Conservation (phyloP, 2,797 vertebrate genomes). For the Paramormyrops hopkinsi region DNA sequence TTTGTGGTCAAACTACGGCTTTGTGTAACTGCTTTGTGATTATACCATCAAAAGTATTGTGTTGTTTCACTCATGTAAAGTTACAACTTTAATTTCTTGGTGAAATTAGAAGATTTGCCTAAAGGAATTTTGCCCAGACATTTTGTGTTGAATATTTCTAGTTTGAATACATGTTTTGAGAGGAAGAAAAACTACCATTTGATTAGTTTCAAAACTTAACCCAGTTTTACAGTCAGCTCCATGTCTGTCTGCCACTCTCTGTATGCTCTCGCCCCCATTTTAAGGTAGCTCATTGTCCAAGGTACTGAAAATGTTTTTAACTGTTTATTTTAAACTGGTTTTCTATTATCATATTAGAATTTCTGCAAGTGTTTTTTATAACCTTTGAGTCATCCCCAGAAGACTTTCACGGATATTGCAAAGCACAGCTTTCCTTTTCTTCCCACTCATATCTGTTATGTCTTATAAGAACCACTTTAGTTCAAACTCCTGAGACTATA, state of each 20-base stretch:
- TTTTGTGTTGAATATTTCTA: neutral
- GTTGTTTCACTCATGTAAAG: neutral
- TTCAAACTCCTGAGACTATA: neutral
- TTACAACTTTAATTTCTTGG: neutral
- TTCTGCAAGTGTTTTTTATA: neutral
- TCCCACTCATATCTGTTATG: neutral
- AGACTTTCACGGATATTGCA: neutral
- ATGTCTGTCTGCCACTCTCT: neutral
- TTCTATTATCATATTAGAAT: neutral
- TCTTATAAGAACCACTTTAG: neutral
- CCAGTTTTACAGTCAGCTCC: neutral
- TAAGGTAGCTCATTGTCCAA: neutral
- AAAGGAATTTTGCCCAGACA: neutral
- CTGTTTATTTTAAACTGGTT: neutral
- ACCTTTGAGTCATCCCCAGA: neutral
- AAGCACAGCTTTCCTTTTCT: neutral
- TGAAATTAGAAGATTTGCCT: neutral
- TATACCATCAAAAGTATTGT: conserved; percentile 3
- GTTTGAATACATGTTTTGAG: neutral
- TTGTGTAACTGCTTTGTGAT: neutral
- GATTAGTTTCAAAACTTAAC: neutral
- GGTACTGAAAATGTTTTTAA: neutral
- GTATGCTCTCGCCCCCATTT: neutral
- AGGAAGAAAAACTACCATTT: neutral
- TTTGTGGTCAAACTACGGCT: neutral